Conservation (phyloP, 2,888 invertebrate genomes). For the Tinea pellionella region DNA sequence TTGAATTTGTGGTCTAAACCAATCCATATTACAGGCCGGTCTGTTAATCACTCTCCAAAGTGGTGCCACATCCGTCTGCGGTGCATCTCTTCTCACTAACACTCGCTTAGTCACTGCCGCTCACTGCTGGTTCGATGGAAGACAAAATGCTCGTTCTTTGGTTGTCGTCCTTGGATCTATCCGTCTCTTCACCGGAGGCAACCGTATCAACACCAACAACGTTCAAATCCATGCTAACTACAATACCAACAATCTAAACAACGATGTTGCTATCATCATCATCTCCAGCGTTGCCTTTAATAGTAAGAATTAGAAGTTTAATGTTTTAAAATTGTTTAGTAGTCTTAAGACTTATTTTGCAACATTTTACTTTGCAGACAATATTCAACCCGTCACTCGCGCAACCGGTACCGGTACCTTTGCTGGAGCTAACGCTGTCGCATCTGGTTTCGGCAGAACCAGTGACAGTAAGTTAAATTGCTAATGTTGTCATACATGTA, state of each 20-base stretch:
- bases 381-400: not conserved
- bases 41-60: not conserved
- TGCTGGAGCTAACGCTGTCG: slow-evolving; percentile 26
- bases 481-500: not conserved
- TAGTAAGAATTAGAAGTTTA: not conserved
- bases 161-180: slow-evolving; percentile 28
- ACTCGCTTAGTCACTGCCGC: slow-evolving; percentile 16
- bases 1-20: not conserved
- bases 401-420: slow-evolving; percentile 22
- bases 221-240: slow-evolving; percentile 11
- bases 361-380: not conserved
- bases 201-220: slow-evolving; percentile 7
- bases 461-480: slow-evolving; percentile 23
- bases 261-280: slow-evolving; percentile 10
- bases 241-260: slow-evolving; percentile 5
- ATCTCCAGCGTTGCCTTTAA: not conserved
- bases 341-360: not conserved
- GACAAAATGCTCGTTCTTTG: slow-evolving; percentile 29
- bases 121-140: slow-evolving; percentile 33
- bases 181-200: slow-evolving; percentile 16
- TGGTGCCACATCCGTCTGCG: slow-evolving; percentile 27
- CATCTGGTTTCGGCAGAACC: slow-evolving; percentile 38
- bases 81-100: slow-evolving; percentile 25
- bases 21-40: not conserved
- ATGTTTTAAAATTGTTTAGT: not conserved